phyloP scores from a whole-genome alignment of 2,113 vertebrate genomes.

The Muscicapa adusta region DNA sequence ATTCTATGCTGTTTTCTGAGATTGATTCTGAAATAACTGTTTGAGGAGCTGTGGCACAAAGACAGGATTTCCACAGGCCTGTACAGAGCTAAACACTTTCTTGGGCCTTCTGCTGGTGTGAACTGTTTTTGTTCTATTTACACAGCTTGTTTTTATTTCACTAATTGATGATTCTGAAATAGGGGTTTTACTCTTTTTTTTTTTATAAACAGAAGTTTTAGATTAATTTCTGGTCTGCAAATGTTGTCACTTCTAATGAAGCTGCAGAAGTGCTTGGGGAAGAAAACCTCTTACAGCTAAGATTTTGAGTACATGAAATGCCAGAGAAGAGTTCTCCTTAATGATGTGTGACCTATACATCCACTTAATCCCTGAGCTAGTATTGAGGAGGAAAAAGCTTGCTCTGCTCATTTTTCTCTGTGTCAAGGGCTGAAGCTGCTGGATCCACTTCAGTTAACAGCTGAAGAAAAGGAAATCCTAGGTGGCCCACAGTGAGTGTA shows the following conservation, averaged over 20 bases:
- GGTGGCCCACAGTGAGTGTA: neutral
- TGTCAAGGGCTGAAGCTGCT: conserved; percentile 22
- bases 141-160: neutral
- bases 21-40: neutral
- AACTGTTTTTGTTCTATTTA: neutral
- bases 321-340: conserved; percentile 3
- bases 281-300: neutral
- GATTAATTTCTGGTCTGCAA: neutral
- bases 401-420: neutral
- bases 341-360: conserved; percentile 27
- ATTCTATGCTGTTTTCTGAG: neutral
- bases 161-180: neutral
- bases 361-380: conserved; percentile 19
- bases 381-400: neutral
- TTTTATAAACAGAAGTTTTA: neutral
- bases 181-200: neutral
- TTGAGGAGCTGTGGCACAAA: neutral
- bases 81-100: neutral
- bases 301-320: neutral
- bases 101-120: neutral
- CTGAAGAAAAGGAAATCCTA: conserved; percentile 1
- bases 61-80: neutral
- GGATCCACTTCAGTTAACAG: neutral
- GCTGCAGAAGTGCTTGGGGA: conserved; percentile 2
- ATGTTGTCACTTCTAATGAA: conserved; percentile 9